Conservation (phyloP, 2,113 vertebrate genomes). For the Tamias sibiricus region DNA sequence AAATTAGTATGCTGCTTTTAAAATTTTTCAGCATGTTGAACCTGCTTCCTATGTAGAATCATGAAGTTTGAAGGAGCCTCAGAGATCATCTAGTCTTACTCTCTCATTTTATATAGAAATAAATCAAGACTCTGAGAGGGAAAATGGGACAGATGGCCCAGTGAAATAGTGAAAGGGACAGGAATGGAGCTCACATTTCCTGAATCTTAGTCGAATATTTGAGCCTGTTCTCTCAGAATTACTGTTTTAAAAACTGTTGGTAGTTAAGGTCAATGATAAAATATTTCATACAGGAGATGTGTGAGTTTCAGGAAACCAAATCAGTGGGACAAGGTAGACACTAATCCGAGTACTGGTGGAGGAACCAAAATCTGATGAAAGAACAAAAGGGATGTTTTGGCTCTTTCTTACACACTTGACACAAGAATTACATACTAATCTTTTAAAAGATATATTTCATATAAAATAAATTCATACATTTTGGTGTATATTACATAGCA, state of each 20-base stretch:
- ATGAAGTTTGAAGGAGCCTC: neutral
- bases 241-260: neutral
- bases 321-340: neutral
- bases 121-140: neutral
- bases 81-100: neutral
- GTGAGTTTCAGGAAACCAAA: neutral
- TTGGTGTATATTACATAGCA: neutral
- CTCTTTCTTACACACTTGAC: neutral
- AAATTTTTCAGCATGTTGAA: constrained; percentile 30
- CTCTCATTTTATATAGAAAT: neutral
- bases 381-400: neutral
- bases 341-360: neutral
- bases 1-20: constrained; percentile 16
- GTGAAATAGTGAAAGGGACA: neutral
- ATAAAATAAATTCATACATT: neutral
- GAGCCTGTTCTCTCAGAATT: neutral
- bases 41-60: neutral
- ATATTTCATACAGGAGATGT: neutral
- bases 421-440: neutral
- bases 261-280: constrained; percentile 22
- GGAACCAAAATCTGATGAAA: neutral
- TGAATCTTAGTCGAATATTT: neutral
- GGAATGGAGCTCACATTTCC: neutral
- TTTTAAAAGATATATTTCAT: neutral
- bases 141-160: neutral